Evolutionary conservation across 64 coral and sea anemone species (phyloP), one percentile per base, ranked within the genome.

Genomic region (Pocillopora damicornis): DNA sequence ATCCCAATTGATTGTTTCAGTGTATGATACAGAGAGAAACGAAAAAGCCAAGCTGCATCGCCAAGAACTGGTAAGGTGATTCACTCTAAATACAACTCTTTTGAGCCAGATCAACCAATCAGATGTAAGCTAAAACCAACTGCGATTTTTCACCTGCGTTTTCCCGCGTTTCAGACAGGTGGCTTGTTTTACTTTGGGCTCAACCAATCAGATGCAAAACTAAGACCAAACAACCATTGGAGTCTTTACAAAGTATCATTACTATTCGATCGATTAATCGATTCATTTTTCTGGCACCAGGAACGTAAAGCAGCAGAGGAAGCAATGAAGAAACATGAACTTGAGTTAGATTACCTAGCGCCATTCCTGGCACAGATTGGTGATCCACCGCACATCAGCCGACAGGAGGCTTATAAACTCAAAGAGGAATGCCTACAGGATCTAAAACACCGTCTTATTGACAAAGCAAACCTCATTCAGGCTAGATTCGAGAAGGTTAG

Each of bases 331-430:
- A 99, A 99, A 59, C 97, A 99, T 26, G 97, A 99, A 72, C 80
- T 85, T 78, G 97, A 99, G 57, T 66, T 99, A 22, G 97, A 99
- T 80, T 99, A 99, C 62, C 64, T 99, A 15, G 97, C 97, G 11
- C 97, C 97, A 57, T 99, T 99, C 75, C 79, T 99, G 88, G 97
- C 97, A 1, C 97, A 99, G 68, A 99, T 99, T 91, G 97, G 97
- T 57, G 97, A 99, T 79, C 97, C 97, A 8, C 88, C 93, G 11
- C 76, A 88, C n/a, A 92, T 99, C 73, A 99, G 74, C 26, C 69
- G 67, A 78, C 78, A 86, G 7, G 93, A 99, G 61, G 97, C 97
- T 5, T 99, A 90, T 83, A 99, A 99, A 67, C 87, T 99, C 22
- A 99, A 99, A 76, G 97, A 99, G 37, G 97, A 99, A 80, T 99